Evolutionary conservation across 2,888 invertebrate genomes (phyloP), one percentile per base, ranked within the genome.

Genomic region (Kuschelorhynchus macadamiae): DNA sequence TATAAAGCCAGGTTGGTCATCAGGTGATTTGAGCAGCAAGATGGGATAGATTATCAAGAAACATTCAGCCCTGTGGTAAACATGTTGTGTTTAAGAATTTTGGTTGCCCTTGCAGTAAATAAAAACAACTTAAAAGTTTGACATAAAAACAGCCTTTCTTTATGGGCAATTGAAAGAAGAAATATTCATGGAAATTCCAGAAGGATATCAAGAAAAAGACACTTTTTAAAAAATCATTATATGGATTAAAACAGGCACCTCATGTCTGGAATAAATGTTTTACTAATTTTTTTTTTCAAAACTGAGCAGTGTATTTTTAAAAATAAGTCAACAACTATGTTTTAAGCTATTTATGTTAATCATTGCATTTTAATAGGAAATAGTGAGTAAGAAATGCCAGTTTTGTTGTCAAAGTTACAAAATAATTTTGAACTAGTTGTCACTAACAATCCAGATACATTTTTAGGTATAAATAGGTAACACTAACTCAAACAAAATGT

Each of bases 121-220:
- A 11, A 36, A 7, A 3, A 36, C 11, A 7, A 36, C 12, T 3
- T 3, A 12, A 36, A 60, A 68, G 42, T 69, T 73, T 49, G 70
- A 71, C 32, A 63, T 74, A 3, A 71, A 73, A 69, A 65, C 72
- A 7, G 71, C 71, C 4, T 72, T 67, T 41, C 46, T 74, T 8
- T 62, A 72, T 60, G 65, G 70, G 30, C 21, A 66, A 9, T 17
- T 71, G 8, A 16, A 18, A 21, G 70, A 71, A 50, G 50, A 67
- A 32, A 70, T 71, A 17, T 71, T 46, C 32, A 73, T 72, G 68
- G 16, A 71, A 11, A 9, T 67, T 21, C 72, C 72, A 14, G 63
- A 67, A 56, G 72, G 72, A 11, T 72, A 36, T 20, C 32, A 57
- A 33, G 46, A n/a, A 8, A 20, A 59, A 33, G 44, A 55, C 32